Percentiles rank a stretch among this genome's conserved stretches.
These are phyloP conservation scores for Platerodrilus igneus DNA, from an alignment of 2,888 invertebrate genomes.

Conservation along the genomic window DNA sequence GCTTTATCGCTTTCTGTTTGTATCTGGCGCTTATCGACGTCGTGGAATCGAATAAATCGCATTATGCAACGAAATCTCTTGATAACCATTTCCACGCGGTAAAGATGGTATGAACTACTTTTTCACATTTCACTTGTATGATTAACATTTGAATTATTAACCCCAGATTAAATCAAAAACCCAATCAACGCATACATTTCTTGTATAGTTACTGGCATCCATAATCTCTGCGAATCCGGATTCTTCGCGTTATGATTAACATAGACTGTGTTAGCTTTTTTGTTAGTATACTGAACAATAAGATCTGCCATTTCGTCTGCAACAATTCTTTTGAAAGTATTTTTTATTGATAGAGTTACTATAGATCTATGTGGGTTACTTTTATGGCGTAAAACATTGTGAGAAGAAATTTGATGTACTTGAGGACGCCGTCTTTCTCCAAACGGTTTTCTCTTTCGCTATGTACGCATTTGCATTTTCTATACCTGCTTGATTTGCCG, in stretches of 20 bases:
- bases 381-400: slow-evolving; percentile 15
- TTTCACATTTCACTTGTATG: slow-evolving; percentile 27
- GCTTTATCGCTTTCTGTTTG: no score
- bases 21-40: no score
- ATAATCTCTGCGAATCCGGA: background rate
- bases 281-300: background rate
- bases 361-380: slow-evolving; percentile 8
- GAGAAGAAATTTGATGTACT: slow-evolving; percentile 18
- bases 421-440: slow-evolving; percentile 15
- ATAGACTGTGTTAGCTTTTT: background rate
- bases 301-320: background rate
- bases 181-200: slow-evolving; percentile 25
- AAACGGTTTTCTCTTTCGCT: slow-evolving; percentile 24
- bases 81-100: slow-evolving; percentile 22
- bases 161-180: slow-evolving; percentile 26
- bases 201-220: slow-evolving; percentile 9
- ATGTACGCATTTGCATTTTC: no score
- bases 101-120: slow-evolving; percentile 21
- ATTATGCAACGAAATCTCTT: background rate
- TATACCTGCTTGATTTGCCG: no score
- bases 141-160: slow-evolving; percentile 25
- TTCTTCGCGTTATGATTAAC: background rate
- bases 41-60: background rate
- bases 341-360: background rate
- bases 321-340: slow-evolving; percentile 1